A percentile compares a stretch with the other conserved stretches of the same genome.
Evolutionary conservation across 2,797 vertebrate species (phyloP).

Genomic region (Xenentodon cancila): DNA sequence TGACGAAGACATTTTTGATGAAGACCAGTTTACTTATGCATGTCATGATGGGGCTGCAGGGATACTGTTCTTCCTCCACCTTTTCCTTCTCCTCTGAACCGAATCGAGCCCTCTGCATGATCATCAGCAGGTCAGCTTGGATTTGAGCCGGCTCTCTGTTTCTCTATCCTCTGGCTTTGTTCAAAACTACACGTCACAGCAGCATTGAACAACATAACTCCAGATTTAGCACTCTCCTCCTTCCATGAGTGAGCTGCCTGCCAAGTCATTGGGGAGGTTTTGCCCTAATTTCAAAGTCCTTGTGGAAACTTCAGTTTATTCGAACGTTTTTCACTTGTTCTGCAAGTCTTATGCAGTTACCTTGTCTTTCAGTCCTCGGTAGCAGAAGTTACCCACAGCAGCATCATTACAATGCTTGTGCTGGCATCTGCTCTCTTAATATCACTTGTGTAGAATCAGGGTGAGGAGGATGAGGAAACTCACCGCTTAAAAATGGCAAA

Average conservation of each 20-base stretch:
- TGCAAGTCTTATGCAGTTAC: constrained; percentile 46
- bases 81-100: constrained; percentile 35
- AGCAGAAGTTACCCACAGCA: constrained; percentile 42
- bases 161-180: constrained; percentile 52
- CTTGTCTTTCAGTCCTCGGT: constrained; percentile 47
- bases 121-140: constrained; percentile 47
- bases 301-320: constrained; percentile 76
- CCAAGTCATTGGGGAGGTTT: constrained; percentile 75
- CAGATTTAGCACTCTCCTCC: constrained; percentile 73
- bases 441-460: too few relatives aligned
- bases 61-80: constrained; percentile 23
- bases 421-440: too few relatives aligned
- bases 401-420: constrained; percentile 41
- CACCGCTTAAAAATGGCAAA: too few relatives aligned
- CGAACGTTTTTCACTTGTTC: constrained; percentile 67
- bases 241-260: constrained; percentile 73
- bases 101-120: constrained; percentile 30
- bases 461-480: too few relatives aligned
- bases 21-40: background rate
- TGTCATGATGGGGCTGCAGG: background rate
- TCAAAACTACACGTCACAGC: constrained; percentile 53
- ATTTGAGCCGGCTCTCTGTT: constrained; percentile 38
- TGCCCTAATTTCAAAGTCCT: constrained; percentile 81
- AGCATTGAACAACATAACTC: constrained; percentile 65
- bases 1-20: constrained; percentile 1